Evolutionary conservation across 1,140 invertebrate species (phyloP).

Genomic region (Pectinophora gossypiella): DNA sequence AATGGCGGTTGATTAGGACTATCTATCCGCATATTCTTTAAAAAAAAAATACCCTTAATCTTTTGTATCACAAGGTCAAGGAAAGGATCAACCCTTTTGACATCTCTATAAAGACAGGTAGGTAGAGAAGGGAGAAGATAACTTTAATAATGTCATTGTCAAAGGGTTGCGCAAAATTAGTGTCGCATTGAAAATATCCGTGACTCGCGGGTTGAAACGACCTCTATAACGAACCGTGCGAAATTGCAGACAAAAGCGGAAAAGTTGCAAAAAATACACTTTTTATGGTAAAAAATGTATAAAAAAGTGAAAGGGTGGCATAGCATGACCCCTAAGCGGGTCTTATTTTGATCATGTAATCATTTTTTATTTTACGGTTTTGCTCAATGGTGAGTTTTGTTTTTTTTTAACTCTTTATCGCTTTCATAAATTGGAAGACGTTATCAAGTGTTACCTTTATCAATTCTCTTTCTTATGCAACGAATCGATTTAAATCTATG

Average conservation of each 20-base stretch:
- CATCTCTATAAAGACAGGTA: constrained; percentile 55
- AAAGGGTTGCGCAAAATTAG: constrained; percentile 65
- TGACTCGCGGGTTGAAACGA: constrained; percentile 35
- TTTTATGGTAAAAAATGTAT: constrained; percentile 32
- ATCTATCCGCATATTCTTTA: constrained; percentile 37
- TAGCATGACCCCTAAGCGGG: constrained; percentile 32
- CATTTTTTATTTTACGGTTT: too few species aligned
- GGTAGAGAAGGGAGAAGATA: constrained; percentile 42
- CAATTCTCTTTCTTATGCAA: too few species aligned
- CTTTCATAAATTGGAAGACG: too few species aligned
- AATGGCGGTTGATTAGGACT: constrained; percentile 47
- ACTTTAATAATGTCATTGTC: constrained; percentile 33
- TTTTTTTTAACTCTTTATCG: too few species aligned
- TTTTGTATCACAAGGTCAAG: constrained; percentile 49
- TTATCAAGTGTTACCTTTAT: too few species aligned
- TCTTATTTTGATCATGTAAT: constrained; percentile 27
- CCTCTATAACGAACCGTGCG: constrained; percentile 62
- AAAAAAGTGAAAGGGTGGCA: constrained; percentile 50
- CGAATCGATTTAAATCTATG: too few species aligned
- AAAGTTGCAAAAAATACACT: constrained; percentile 16
- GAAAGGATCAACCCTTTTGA: constrained; percentile 51
- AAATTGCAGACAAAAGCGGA: constrained; percentile 50
- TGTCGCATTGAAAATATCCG: constrained; percentile 52
- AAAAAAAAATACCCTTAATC: constrained; percentile 37
- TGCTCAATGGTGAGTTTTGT: too few species aligned